Evolutionary conservation across 2,888 invertebrate genomes (phyloP).

Genomic region (Campaea margaritaria): DNA sequence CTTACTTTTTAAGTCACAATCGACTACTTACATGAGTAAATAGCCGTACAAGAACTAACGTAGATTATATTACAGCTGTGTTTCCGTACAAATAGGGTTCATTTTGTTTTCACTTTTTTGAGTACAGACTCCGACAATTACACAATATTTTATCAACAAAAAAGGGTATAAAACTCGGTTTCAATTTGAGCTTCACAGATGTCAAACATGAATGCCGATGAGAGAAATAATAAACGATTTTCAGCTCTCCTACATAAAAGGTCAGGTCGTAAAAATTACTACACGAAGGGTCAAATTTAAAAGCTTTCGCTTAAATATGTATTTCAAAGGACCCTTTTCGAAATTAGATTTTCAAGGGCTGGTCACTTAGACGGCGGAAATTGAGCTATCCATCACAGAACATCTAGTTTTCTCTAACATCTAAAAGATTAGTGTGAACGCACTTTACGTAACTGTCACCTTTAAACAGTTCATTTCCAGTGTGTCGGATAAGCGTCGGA

Average conservation of each 20-base stretch:
- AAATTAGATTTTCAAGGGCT: conserved; percentile 51
- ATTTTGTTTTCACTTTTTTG: neutral
- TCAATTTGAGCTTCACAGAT: conserved; percentile 41
- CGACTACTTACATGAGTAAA: too few species aligned
- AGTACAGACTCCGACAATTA: conserved; percentile 9
- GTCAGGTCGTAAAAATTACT: conserved; percentile 38
- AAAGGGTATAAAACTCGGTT: conserved; percentile 29
- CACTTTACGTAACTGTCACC: neutral
- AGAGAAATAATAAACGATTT: conserved; percentile 33
- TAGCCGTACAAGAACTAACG: too few species aligned
- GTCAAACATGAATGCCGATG: conserved; percentile 33
- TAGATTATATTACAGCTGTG: neutral
- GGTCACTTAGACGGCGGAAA: conserved; percentile 45
- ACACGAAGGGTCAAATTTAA: conserved; percentile 34
- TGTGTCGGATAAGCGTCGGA: too few species aligned
- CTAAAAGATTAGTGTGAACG: conserved; percentile 3
- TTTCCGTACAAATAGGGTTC: neutral
- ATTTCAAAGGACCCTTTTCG: conserved; percentile 39
- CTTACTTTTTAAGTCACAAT: too few species aligned
- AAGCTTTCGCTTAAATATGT: conserved; percentile 37
- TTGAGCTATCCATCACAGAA: conserved; percentile 45
- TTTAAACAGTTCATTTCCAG: too few species aligned
- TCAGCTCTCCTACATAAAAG: conserved; percentile 32
- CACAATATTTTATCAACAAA: conserved; percentile 27
- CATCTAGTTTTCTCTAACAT: conserved; percentile 36